A percentile compares a stretch with the other conserved stretches of the same genome.
Conservation (phyloP, 53 echinoderm and acorn worm genomes). For the Paelopatides confundens region DNA sequence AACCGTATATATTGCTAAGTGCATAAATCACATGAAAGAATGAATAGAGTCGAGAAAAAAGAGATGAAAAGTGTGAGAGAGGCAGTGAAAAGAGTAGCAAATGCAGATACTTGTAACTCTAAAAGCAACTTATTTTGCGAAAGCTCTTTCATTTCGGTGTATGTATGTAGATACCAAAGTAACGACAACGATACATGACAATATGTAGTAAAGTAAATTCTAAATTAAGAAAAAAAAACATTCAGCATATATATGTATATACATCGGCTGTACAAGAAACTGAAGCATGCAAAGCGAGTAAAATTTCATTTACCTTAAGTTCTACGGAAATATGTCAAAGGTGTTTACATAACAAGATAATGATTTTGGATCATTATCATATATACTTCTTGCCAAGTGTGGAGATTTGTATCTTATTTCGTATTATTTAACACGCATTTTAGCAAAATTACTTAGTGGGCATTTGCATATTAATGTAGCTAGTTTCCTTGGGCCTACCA, state of each 20-base stretch:
- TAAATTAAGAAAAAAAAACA: not conserved
- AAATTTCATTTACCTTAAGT: constrained; percentile 36
- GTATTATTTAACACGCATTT: too few relatives aligned
- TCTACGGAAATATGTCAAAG: not conserved
- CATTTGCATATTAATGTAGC: not conserved
- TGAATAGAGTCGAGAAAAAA: not conserved
- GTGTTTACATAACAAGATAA: not conserved
- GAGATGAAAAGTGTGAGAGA: not conserved
- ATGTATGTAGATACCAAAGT: not conserved
- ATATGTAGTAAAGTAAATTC: not conserved
- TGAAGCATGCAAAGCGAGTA: constrained; percentile 3
- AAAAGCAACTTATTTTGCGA: not conserved
- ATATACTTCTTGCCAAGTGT: too few relatives aligned
- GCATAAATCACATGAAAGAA: not conserved
- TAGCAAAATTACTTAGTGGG: too few relatives aligned
- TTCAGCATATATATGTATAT: not conserved
- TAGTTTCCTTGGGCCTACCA: not conserved
- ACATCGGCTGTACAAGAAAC: not conserved
- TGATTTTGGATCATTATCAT: too few relatives aligned
- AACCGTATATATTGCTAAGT: too few relatives aligned
- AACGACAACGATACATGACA: not conserved
- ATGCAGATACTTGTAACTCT: not conserved
- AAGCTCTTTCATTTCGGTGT: not conserved
- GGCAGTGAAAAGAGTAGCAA: not conserved
- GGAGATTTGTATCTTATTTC: too few relatives aligned